Evolutionary conservation across 2,888 invertebrate species (phyloP).

Genomic region (Drosophila mettleri): DNA sequence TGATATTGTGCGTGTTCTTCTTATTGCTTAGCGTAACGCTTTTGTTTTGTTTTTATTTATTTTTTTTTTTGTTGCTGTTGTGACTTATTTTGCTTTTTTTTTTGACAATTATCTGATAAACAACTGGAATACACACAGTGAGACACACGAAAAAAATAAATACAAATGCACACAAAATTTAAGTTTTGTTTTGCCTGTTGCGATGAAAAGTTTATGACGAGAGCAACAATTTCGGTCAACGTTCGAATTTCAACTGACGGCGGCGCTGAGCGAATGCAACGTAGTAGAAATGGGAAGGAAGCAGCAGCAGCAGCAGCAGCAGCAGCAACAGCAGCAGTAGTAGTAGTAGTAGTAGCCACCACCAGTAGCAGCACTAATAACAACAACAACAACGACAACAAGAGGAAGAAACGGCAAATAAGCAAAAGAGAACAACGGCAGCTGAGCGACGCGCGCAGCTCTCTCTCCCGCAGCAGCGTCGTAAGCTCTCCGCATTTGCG

Average conservation of each 20-base stretch:
- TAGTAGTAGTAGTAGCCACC: constrained; percentile 30
- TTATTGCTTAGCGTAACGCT: constrained; percentile 20
- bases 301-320: constrained; percentile 41
- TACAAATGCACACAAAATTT: constrained; percentile 17
- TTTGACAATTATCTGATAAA: constrained; percentile 40
- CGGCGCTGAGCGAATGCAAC: constrained; percentile 59
- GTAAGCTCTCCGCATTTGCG: constrained; percentile 51
- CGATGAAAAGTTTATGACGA: constrained; percentile 28
- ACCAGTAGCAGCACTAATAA: constrained; percentile 33
- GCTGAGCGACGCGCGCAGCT: constrained; percentile 61
- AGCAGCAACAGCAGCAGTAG: constrained; percentile 31
- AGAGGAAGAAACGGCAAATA: constrained; percentile 18
- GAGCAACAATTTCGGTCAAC: constrained; percentile 78
- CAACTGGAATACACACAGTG: constrained; percentile 12
- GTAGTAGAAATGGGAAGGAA: constrained; percentile 70
- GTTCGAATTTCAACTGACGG: constrained; percentile 77
- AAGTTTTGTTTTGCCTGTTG: constrained; percentile 21
- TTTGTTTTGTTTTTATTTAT: neutral
- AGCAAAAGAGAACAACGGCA: constrained; percentile 44
- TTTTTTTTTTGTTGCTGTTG: neutral
- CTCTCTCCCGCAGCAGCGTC: constrained; percentile 34
- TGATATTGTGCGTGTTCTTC: constrained; percentile 43
- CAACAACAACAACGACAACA: constrained; percentile 12
- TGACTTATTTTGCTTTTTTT: neutral
- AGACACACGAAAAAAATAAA: constrained; percentile 6